Conservation (phyloP, 2,797 vertebrate species). For the Erithacus rubecula region DNA sequence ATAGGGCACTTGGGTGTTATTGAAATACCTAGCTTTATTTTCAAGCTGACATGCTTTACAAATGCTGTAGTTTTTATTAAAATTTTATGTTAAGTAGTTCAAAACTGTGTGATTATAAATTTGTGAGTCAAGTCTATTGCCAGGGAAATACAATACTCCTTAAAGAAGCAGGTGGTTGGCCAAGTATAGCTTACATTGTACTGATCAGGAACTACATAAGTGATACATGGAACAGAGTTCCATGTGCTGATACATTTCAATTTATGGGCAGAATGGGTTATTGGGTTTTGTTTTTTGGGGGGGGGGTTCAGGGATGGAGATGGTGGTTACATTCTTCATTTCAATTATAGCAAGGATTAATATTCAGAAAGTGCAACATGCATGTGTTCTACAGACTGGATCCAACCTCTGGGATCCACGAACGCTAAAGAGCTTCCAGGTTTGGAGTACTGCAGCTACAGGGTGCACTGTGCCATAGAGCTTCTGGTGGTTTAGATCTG, state of each 20-base stretch:
- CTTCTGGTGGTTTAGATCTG: not conserved
- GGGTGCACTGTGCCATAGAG: not conserved
- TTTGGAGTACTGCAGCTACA: not conserved
- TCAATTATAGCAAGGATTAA: not conserved
- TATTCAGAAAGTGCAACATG: not conserved
- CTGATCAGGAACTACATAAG: not conserved
- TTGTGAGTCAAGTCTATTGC: conserved; percentile 41
- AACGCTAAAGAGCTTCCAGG: not conserved
- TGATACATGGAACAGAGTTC: not conserved
- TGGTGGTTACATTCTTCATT: not conserved
- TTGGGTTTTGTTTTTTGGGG: not conserved
- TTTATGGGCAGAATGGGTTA: not conserved
- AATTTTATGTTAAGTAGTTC: conserved; percentile 61
- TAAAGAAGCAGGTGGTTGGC: conserved; percentile 10
- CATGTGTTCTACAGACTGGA: not conserved
- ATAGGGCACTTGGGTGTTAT: conserved; percentile 44
- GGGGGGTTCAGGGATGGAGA: fast-evolving
- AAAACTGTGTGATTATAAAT: conserved; percentile 53
- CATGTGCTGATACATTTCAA: not conserved
- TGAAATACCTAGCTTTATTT: conserved; percentile 52
- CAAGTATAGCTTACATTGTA: not conserved
- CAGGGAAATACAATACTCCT: not conserved
- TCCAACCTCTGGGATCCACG: not conserved
- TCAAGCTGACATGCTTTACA: conserved; percentile 33
- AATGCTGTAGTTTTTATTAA: conserved; percentile 45